Base-by-base conservation (phyloP, 2,113 vertebrate species). In the Pholis gunnellus region DNA sequence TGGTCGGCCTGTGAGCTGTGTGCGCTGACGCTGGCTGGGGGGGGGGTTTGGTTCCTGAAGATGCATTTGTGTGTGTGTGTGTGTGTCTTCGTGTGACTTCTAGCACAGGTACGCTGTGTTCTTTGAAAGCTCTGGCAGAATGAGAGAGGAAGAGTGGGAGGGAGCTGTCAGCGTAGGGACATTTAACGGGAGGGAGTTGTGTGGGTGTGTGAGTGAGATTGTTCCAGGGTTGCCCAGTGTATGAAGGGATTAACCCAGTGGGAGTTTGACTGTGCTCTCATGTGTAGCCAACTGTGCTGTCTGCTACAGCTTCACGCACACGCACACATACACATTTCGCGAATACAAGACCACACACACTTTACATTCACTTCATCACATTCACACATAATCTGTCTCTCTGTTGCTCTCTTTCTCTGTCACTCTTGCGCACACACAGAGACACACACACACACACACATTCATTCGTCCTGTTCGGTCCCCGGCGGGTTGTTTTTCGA, bases 251-350 rank as follows among this genome's bases (percentile, higher is more conserved):
- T 86, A 87, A 85, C 90, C 90, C 71, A 81, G 84, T 88, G 83
- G 86, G 85, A 88, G 81, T 85, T 81, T 68, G 72, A 86, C 78
- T 87, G 72, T 52, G 46, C 73, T 84, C 84, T 86, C 72, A 86
- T 88, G 85, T 84, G 85, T 73, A 83, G 83, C 79, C 87, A 91
- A 85, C 83, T 88, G 76, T 87, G 82, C 87, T 72, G 78, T 91
- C 75, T 87, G 76, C 82, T 57, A 3, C 61, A 48, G 68, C 69
- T 56, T 18, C 31, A 63, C 64, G 67, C 64, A 74, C n/a, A 61
- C 52, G 64, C 46, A 68, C 67, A 42, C 61, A 75, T 20, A 64
- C 69, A 74, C 27, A 48, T 31, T 67, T 31, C 59, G 56, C 42
- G 2, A 63, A 75, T 29, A 29, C 46, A 63, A 34, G 40, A 59